Conservation (phyloP, 2,113 vertebrate genomes). For the Actinemys pallida region DNA sequence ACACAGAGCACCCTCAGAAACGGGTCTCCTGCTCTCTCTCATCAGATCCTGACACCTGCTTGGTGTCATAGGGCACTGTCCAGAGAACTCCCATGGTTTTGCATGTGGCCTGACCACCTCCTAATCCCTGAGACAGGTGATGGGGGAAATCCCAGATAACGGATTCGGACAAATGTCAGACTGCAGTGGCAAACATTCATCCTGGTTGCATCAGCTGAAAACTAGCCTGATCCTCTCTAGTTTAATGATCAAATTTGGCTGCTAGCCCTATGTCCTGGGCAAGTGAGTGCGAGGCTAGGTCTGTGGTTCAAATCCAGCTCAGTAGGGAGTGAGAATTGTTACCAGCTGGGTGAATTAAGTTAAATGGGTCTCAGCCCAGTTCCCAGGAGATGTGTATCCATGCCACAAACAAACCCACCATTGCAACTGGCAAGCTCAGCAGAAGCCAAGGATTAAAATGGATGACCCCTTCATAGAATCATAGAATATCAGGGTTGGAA, state of each 20-base stretch:
- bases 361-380: not conserved
- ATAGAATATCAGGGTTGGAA: no score
- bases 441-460: not conserved
- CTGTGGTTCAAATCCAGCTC: not conserved
- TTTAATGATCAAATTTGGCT: not conserved
- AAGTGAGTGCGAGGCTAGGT: not conserved
- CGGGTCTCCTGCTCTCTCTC: not conserved
- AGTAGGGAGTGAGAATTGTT: not conserved
- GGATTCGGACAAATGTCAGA: not conserved
- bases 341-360: not conserved
- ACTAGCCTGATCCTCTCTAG: not conserved
- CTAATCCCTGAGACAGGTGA: not conserved
- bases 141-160: not conserved
- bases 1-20: not conserved
- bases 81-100: not conserved
- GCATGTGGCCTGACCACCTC: not conserved
- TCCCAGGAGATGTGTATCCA: not conserved
- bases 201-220: not conserved
- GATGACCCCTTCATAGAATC: not conserved
- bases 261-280: not conserved
- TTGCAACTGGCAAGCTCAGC: not conserved
- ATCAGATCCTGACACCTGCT: not conserved
- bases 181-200: not conserved
- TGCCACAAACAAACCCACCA: not conserved
- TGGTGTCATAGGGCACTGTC: not conserved